These are phyloP conservation scores for Myopa testacea DNA, from an alignment of 2,888 invertebrate species.

Conservation along the genomic window DNA sequence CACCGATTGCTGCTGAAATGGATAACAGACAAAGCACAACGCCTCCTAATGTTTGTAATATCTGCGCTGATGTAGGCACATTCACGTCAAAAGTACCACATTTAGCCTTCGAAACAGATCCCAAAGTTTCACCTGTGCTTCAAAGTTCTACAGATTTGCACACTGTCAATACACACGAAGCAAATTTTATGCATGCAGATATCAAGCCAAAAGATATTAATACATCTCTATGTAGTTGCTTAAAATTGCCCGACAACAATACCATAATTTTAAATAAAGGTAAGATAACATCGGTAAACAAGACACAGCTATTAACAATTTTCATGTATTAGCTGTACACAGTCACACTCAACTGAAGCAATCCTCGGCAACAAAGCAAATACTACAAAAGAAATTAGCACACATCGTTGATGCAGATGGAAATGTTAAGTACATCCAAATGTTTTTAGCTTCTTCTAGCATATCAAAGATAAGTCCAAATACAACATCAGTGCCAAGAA, in stretches of 20 bases:
- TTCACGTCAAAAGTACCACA: background rate
- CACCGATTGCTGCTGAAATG: background rate
- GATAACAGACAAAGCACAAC: background rate
- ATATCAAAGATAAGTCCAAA: conserved; percentile 4
- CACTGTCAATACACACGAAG: background rate
- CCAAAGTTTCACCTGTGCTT: background rate
- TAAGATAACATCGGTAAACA: background rate
- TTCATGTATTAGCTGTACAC: background rate
- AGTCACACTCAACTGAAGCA: background rate
- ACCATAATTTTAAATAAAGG: background rate
- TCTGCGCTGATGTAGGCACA: background rate
- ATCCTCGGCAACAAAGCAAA: conserved; percentile 41
- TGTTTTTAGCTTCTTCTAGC: conserved; percentile 51
- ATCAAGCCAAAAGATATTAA: background rate
- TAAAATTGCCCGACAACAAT: background rate
- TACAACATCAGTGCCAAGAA: background rate
- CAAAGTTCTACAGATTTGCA: background rate
- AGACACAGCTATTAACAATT: background rate
- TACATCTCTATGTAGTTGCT: no score
- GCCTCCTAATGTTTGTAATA: background rate
- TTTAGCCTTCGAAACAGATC: background rate
- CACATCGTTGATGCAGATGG: conserved; percentile 57
- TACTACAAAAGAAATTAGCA: conserved; percentile 55
- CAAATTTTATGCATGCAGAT: background rate
- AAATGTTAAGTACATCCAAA: conserved; percentile 56